Percentiles rank a stretch among this genome's conserved stretches.
Conservation (phyloP, 2,113 vertebrate species). For the Ranitomeya imitator region DNA sequence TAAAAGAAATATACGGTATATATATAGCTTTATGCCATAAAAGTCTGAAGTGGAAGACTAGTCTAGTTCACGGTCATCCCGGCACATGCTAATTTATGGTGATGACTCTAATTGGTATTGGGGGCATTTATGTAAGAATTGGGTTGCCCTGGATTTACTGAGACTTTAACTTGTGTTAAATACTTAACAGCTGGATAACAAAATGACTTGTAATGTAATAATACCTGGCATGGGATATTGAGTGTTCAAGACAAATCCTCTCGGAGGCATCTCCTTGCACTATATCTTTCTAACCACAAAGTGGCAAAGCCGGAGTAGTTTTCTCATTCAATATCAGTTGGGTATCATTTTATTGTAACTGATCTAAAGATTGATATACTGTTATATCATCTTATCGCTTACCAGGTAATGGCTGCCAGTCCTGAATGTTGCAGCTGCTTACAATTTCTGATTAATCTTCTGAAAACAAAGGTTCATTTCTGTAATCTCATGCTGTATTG, state of each 20-base stretch:
- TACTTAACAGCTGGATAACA: slow-evolving; percentile 2
- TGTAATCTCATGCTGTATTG: neutral
- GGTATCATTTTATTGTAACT: neutral
- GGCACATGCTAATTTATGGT: neutral
- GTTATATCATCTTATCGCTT: neutral
- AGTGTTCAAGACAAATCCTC: slow-evolving; percentile 12
- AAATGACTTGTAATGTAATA: slow-evolving; percentile 31
- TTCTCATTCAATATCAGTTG: slow-evolving; percentile 27
- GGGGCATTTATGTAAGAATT: no score
- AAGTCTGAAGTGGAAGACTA: neutral
- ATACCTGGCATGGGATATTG: slow-evolving; percentile 12
- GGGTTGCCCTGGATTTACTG: neutral
- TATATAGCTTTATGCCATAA: no score
- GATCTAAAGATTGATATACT: neutral
- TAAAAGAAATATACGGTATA: no score
- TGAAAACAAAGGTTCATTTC: neutral
- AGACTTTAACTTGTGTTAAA: slow-evolving; percentile 18
- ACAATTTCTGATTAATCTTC: neutral
- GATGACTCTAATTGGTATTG: neutral
- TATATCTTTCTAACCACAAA: neutral
- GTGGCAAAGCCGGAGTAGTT: neutral
- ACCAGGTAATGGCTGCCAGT: neutral
- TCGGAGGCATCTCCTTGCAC: slow-evolving; percentile 28
- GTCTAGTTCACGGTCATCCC: neutral
- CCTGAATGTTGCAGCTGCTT: neutral